Percentiles rank a stretch among this genome's conserved stretches.
Evolutionary conservation across 2,888 invertebrate species (phyloP).

Genomic region (Limnephilus rhombicus): DNA sequence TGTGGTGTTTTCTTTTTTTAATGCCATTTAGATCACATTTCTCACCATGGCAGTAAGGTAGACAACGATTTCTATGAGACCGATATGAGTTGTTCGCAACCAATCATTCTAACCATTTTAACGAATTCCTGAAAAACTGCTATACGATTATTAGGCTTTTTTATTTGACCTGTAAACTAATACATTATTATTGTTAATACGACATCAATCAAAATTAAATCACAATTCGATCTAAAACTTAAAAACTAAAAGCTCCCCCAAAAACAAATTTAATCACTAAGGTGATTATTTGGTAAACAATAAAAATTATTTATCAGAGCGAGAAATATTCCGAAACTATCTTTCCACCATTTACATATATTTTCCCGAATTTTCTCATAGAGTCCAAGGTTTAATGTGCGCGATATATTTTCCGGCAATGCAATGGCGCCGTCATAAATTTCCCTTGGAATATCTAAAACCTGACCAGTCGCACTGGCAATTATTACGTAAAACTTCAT

Average conservation of each 20-base stretch:
- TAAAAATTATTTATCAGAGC: background rate
- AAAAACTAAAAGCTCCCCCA: background rate
- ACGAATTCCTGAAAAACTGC: too few species aligned
- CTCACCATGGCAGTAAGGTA: too few species aligned
- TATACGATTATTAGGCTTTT: too few species aligned
- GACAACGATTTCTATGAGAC: too few species aligned
- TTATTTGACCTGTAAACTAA: too few species aligned
- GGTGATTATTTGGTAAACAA: background rate
- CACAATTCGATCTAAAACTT: background rate
- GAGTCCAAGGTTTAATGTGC: background rate
- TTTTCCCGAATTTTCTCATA: background rate
- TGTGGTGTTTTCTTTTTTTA: too few species aligned
- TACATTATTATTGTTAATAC: too few species aligned
- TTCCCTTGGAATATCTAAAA: slow-evolving; percentile 16
- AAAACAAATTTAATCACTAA: too few species aligned
- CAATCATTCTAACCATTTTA: too few species aligned
- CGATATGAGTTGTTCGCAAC: too few species aligned
- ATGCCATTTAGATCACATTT: too few species aligned
- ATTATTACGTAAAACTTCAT: slow-evolving; percentile 58
- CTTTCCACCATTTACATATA: background rate
- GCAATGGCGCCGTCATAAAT: background rate
- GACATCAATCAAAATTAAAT: too few species aligned
- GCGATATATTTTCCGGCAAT: slow-evolving; percentile 35
- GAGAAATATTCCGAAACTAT: background rate
- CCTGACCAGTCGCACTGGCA: slow-evolving; percentile 50